phyloP scores from a whole-genome alignment of 2,113 vertebrate species.

The Tonatia bakeri region DNA sequence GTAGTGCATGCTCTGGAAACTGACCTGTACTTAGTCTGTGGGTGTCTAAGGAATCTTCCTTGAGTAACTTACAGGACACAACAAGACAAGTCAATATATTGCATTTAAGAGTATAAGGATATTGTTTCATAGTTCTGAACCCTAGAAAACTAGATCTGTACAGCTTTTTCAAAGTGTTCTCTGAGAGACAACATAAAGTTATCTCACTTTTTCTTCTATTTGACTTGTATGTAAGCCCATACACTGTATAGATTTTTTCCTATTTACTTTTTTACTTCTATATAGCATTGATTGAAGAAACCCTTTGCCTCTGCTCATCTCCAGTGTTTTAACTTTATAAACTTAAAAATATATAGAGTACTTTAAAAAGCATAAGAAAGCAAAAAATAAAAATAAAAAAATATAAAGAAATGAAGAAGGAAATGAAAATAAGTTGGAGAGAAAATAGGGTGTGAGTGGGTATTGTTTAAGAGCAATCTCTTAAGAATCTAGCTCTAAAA shows the following conservation, averaged over 20 bases:
- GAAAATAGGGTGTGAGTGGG: not conserved
- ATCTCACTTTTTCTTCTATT: not conserved
- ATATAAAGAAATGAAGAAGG: not conserved
- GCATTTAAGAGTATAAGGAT: not conserved
- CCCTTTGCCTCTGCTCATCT: not conserved
- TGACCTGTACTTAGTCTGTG: not conserved
- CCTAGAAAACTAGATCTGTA: not conserved
- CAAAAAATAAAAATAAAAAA: not conserved
- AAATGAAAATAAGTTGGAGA: not conserved
- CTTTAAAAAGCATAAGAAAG: not conserved
- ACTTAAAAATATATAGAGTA: not conserved
- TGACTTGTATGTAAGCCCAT: not conserved
- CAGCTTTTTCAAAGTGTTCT: not conserved
- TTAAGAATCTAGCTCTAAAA: not conserved
- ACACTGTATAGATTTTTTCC: not conserved
- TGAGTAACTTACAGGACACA: not conserved
- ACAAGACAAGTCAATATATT: not conserved
- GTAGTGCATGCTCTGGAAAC: not conserved
- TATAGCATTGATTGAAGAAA: not conserved
- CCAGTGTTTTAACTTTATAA: not conserved
- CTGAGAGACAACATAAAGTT: not conserved
- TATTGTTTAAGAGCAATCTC: not conserved
- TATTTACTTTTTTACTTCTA: not conserved
- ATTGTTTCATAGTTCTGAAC: not conserved
- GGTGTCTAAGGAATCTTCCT: not conserved